Conservation (phyloP, 2,888 invertebrate genomes). For the Parnassius mnemosyne region DNA sequence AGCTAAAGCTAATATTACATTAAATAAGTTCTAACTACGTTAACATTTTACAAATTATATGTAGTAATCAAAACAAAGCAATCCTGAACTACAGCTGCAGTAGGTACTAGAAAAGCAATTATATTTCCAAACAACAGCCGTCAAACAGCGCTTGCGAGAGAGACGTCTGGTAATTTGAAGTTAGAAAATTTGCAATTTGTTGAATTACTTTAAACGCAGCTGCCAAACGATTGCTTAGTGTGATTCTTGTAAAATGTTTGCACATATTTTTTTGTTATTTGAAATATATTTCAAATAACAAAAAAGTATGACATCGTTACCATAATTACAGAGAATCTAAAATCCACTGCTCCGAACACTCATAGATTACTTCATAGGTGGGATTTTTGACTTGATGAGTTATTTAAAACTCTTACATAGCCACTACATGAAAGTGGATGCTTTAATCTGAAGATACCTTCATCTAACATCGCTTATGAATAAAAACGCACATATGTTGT, state of each 20-base stretch:
- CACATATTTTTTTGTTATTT: background rate
- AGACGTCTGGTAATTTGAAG: slow-evolving; percentile 23
- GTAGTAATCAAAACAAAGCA: slow-evolving; percentile 22
- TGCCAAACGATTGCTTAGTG: background rate
- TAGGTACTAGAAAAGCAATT: slow-evolving; percentile 24
- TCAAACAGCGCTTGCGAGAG: slow-evolving; percentile 17
- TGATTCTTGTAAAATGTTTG: background rate
- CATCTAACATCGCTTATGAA: too few relatives aligned
- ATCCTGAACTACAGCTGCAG: slow-evolving; percentile 17
- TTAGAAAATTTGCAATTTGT: slow-evolving; percentile 24
- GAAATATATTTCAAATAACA: background rate
- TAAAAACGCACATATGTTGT: too few relatives aligned
- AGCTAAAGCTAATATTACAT: too few relatives aligned
- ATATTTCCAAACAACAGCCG: slow-evolving; percentile 25
- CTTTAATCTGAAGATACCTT: too few relatives aligned
- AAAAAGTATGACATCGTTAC: background rate
- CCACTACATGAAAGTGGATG: too few relatives aligned
- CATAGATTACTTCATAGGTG: background rate
- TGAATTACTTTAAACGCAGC: slow-evolving; percentile 16
- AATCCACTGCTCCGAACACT: background rate
- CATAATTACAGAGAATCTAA: background rate
- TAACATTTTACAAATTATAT: background rate
- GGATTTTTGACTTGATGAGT: background rate
- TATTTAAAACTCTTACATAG: too few relatives aligned
- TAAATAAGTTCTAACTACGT: too few relatives aligned